Base-by-base conservation (phyloP, 2,888 invertebrate genomes). In the Bimastos eiseni region DNA sequence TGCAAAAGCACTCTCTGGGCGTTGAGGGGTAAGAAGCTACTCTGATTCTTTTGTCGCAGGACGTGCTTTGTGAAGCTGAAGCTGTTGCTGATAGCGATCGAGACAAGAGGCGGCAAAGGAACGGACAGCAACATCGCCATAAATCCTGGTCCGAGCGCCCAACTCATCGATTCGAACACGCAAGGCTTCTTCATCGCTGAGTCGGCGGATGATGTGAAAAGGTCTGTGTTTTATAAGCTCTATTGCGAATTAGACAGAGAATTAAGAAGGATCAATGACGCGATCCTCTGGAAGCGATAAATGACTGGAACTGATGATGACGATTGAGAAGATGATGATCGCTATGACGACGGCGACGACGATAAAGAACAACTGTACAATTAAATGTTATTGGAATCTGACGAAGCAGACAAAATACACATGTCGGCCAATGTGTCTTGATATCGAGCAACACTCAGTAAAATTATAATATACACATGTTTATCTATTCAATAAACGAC, bases 181-280 rank as follows among this genome's bases (percentile, higher is more conserved):
- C 99, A 99, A 96, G 99, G 99, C 93, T 99, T 99, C 96, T 99
- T 99, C 96, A 99, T 99, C 95, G 99, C 99, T 93, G 99, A 99
- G 96, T 99, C 99, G 93, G 99, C 99, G 90, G 99, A 99, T 96
- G 99, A 99, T 96, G 99, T 99, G 86, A 99, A 99, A 96, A 97
- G 99, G 99, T 99, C 96, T 95, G 94, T 24, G 0, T 83, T n/a
- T 89, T 8, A 6, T n/a, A n/a, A n/a, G n/a, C 24, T 49, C 21
- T 24, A 6, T 24, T n/a, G 70, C 0, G 17, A 5, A 70, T 30
- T 8, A 70, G n/a, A n/a, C 2, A n/a, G 70, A 8, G 70, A 70
- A 55, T 55, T 17, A n/a, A 70, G 30, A n/a, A n/a, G 30, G n/a
- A n/a, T 70, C n/a, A 70, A 70, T n/a, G 70, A 70, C 70, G 8